Evolutionary conservation across 2,113 vertebrate genomes (phyloP), one percentile per base, ranked within the genome.

Genomic region (Gorsachius goisagi): DNA sequence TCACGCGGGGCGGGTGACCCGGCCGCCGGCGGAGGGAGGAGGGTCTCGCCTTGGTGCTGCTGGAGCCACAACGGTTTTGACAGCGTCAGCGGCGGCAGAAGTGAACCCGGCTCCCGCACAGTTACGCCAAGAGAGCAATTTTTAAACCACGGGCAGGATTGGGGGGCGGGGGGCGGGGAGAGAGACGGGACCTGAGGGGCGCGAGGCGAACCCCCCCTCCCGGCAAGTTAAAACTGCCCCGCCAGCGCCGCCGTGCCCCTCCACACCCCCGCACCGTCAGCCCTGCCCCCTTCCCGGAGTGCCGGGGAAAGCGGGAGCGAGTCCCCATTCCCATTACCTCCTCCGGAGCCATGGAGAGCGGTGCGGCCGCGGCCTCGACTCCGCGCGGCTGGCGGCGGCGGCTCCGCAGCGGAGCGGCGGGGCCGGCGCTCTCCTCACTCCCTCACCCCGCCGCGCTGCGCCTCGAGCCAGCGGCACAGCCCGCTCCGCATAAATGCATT

Each of bases 401-500:
- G 56, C 55, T 66, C 71, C 56, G 55, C 16, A 66, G 53, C 41
- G 44, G 30, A 22, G 28, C n/a, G 27, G 52, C 13, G 74, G 50
- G 58, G 63, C 77, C 75, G 79, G 59, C 47, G 45, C 77, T 93
- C 62, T 52, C 64, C 75, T 50, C 85, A 3, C 84, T 52, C 80
- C 49, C 73, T 95, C 97, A 94, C 94, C 87, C 96, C 91, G 81
- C 95, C 66, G 94, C 83, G 64, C 82, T 84, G 64, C 95, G 83
- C 95, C 93, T 89, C 76, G 83, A 95, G 91, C 93, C 87, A 85
- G 68, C 41, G 95, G 94, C 92, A 83, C 92, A 88, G 94, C 87
- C 96, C 95, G 94, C 96, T 80, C 94, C 93, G 87, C 85, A 91
- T 88, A 96, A 96, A 94, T 63, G 95, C 94, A 45, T 90, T 86